Evolutionary conservation across 2,888 invertebrate genomes (phyloP).

Genomic region (Caenorhabditis japonica): DNA sequence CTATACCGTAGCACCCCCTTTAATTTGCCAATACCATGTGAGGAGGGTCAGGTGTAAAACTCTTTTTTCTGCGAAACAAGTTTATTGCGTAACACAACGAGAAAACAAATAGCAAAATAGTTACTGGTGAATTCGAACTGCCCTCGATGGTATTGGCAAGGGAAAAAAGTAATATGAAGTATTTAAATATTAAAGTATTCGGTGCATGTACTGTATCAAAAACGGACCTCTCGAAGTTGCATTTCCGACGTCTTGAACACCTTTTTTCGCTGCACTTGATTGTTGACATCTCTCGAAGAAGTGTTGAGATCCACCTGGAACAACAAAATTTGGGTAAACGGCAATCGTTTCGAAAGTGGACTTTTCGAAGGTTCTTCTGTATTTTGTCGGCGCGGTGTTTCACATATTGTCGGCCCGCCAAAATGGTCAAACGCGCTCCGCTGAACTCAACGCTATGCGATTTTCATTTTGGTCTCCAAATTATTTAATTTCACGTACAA

Average conservation of each 20-base stretch:
- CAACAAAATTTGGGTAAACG: background rate
- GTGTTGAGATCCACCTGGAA: slow-evolving; percentile 47
- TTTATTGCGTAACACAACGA: slow-evolving; percentile 27
- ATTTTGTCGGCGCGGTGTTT: too few relatives aligned
- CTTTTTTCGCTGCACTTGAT: slow-evolving; percentile 47
- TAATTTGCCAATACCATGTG: slow-evolving; percentile 29
- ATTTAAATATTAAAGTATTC: slow-evolving; percentile 3
- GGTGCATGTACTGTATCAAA: slow-evolving; percentile 5
- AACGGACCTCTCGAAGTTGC: slow-evolving; percentile 43
- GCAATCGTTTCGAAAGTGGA: too few relatives aligned
- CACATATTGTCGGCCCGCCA: too few relatives aligned
- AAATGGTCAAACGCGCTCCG: too few relatives aligned
- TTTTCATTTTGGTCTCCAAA: too few relatives aligned
- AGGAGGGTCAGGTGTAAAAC: too few relatives aligned
- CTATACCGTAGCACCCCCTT: too few relatives aligned
- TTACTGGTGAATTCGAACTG: slow-evolving; percentile 9
- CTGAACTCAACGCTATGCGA: too few relatives aligned
- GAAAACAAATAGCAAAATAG: slow-evolving; percentile 2
- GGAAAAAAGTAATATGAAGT: slow-evolving; percentile 3
- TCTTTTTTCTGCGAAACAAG: slow-evolving; percentile 17
- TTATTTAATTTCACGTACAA: too few relatives aligned
- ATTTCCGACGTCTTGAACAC: slow-evolving; percentile 13
- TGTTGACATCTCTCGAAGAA: slow-evolving; percentile 34
- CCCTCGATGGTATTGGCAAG: slow-evolving; percentile 43
- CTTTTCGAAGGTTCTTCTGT: too few relatives aligned